phyloP scores from a whole-genome alignment of 2,797 vertebrate species.

The Notolepis coatsorum region DNA sequence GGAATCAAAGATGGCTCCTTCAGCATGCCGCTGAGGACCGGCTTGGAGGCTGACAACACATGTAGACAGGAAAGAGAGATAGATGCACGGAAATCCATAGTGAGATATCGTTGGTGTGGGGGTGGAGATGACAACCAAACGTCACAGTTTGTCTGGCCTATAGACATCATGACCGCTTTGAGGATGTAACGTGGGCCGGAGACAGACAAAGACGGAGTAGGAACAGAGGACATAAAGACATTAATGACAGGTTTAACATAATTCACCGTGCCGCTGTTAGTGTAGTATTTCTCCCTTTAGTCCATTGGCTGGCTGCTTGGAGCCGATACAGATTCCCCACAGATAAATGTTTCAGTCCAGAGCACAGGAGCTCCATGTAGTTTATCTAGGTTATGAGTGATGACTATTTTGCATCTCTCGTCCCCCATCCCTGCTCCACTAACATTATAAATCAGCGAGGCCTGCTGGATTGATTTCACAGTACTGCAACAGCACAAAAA shows the following conservation, averaged over 20 bases:
- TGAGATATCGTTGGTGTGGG: conserved; percentile 8
- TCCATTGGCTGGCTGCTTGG: conserved; percentile 68
- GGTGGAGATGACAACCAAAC: conserved; percentile 1
- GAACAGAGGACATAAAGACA: conserved; percentile 35
- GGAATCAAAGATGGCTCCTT: conserved; percentile 95
- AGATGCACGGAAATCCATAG: conserved; percentile 8
- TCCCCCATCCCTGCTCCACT: conserved; percentile 71
- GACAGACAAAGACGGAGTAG: conserved; percentile 3
- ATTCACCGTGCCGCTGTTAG: conserved; percentile 50
- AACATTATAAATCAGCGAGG: conserved; percentile 83
- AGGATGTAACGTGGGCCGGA: conserved; percentile 22
- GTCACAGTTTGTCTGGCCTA: neutral
- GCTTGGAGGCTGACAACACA: conserved; percentile 86
- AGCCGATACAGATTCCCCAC: conserved; percentile 71
- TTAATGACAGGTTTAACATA: conserved; percentile 54
- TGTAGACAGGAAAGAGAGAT: neutral
- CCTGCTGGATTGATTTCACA: conserved; percentile 73
- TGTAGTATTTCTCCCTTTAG: conserved; percentile 58
- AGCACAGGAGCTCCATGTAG: conserved; percentile 72
- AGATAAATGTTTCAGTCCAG: conserved; percentile 81
- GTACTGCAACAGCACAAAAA: conserved; percentile 55
- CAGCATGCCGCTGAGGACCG: conserved; percentile 92
- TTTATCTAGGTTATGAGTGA: conserved; percentile 80
- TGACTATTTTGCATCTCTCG: conserved; percentile 81
- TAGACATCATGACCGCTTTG: neutral